Conservation (phyloP, 2,797 vertebrate genomes). For the Acipenser oxyrinchus region DNA sequence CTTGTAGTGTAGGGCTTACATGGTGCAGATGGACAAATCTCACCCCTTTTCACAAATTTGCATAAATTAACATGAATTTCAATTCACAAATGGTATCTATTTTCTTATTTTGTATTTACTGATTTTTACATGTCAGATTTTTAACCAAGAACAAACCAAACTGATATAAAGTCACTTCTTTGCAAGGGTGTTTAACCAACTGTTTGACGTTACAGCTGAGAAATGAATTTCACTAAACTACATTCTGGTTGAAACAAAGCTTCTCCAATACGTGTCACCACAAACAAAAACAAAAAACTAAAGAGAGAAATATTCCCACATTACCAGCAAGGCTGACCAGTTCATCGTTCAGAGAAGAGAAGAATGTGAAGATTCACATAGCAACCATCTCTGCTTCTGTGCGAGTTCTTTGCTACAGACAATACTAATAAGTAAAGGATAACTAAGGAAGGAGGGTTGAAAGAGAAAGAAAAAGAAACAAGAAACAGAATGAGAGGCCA, state of each 20-base stretch:
- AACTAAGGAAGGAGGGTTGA: constrained; percentile 10
- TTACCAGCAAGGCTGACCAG: constrained; percentile 32
- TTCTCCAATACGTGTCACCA: background rate
- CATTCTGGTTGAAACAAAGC: background rate
- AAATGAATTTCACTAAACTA: background rate
- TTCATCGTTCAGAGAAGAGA: constrained; percentile 22
- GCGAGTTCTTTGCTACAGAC: constrained; percentile 65
- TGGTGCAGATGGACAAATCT: no score
- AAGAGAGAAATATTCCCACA: constrained; percentile 19
- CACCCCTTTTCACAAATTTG: no score
- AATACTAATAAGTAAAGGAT: constrained; percentile 60
- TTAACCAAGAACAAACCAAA: background rate
- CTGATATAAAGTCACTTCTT: background rate
- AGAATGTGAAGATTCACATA: constrained; percentile 33
- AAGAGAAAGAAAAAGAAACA: constrained; percentile 14
- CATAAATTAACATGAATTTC: no score
- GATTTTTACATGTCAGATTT: no score
- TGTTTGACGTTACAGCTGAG: background rate
- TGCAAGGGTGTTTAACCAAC: background rate
- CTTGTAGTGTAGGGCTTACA: no score
- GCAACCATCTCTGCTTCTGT: constrained; percentile 38
- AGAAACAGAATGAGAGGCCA: constrained; percentile 21
- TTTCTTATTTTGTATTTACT: no score
- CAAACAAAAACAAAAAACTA: background rate
- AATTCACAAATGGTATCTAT: no score